Evolutionary conservation across 2,113 vertebrate species (phyloP).

Genomic region (Rhinogobius similis): DNA sequence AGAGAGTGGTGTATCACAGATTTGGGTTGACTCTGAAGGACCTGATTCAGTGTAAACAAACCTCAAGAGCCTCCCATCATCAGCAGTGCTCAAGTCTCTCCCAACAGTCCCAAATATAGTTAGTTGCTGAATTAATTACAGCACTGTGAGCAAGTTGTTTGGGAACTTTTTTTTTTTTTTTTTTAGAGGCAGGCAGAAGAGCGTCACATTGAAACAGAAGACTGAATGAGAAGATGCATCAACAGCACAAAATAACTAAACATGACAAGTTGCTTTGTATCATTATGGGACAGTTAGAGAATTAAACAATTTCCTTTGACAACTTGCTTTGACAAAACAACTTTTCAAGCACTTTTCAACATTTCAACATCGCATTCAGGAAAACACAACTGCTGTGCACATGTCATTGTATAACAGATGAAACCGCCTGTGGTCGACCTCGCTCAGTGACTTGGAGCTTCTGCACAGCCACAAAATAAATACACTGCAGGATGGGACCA

Average conservation of each 20-base stretch:
- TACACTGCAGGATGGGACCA: slow-evolving; percentile 40
- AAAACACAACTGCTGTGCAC: background rate
- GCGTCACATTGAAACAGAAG: slow-evolving; percentile 50
- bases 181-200: slow-evolving; percentile 78
- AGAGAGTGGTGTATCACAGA: slow-evolving; percentile 36
- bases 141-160: slow-evolving; percentile 58
- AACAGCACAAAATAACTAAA: background rate
- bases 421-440: slow-evolving; percentile 42
- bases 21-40: slow-evolving; percentile 44
- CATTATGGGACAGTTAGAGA: background rate
- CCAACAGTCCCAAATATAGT: slow-evolving; percentile 10
- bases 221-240: slow-evolving; percentile 66
- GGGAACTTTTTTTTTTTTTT: slow-evolving; percentile 82
- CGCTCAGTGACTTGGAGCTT: slow-evolving; percentile 35
- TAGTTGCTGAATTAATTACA: slow-evolving; percentile 18
- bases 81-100: slow-evolving; percentile 22
- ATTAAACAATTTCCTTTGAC: background rate
- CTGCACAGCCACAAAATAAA: slow-evolving; percentile 52
- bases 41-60: slow-evolving; percentile 56
- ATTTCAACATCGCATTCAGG: background rate
- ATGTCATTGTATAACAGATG: slow-evolving; percentile 18
- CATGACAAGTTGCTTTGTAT: background rate
- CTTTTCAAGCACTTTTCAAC: background rate
- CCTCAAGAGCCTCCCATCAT: slow-evolving; percentile 38
- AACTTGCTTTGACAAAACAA: background rate